Evolutionary conservation across 2,888 invertebrate species (phyloP), one percentile per base, ranked within the genome.

Genomic region (Lepidonotus clava): DNA sequence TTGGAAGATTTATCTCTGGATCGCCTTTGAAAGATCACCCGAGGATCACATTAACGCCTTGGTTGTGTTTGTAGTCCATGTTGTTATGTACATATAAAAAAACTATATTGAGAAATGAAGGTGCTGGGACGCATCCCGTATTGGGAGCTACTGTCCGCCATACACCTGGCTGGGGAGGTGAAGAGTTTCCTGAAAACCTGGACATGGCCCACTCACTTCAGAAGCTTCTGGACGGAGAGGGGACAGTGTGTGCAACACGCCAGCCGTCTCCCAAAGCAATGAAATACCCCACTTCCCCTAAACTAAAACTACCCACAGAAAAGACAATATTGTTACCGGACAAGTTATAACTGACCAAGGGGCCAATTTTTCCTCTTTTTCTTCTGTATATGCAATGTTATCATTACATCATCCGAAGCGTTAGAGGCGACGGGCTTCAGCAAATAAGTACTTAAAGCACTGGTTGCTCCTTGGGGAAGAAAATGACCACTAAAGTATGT

Each of bases 1-100:
- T 71, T 71, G 71, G 38, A 38, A 34, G 71, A 38, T 38, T n/a
- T 34, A 14, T 34, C 71, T 5, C 11, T 66, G 66, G 38, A 71
- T 32, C 4, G 21, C 71, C 71, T 71, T 71, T 18, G 71, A 71
- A 71, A 71, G 71, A 71, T 38, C 71, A 71, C 71, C 38, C 24
- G 71, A 5, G n/a, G 71, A 71, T 5, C 36, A 71, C 34, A 36
- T 34, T 34, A 61, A 56, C n/a, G n/a, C 14, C n/a, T 56, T 56
- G n/a, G n/a, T n/a, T 56, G 8, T 56, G 34, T 34, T 71, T 34
- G 71, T 71, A 61, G 61, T 61, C 61, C 24, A 61, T n/a, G 24
- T 71, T 71, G 18, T 32, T 71, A 21, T 36, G 38, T 71, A 71
- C 38, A 71, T 71, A 71, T 71, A 21, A n/a, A n/a, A n/a, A n/a